phyloP scores from a whole-genome alignment of 2,888 invertebrate genomes.

The Cantharis rustica region DNA sequence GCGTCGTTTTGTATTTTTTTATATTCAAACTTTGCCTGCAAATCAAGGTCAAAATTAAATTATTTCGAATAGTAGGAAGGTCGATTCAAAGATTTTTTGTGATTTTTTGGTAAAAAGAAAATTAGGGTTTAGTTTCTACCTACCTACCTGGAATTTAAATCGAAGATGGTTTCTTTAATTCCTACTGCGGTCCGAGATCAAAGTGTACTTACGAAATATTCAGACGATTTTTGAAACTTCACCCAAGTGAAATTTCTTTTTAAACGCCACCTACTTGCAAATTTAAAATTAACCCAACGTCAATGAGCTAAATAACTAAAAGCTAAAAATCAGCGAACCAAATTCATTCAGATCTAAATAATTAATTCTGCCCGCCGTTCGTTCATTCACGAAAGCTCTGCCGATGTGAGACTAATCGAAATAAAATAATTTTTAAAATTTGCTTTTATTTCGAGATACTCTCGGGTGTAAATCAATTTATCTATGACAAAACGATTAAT shows the following conservation, averaged over 20 bases:
- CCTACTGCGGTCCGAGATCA: neutral
- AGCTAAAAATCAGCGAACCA: neutral
- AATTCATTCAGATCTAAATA: neutral
- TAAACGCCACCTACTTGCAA: neutral
- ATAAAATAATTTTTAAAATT: neutral
- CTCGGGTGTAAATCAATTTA: neutral
- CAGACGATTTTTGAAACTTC: neutral
- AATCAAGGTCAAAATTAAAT: neutral
- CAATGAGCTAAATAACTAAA: neutral
- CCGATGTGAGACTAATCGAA: neutral
- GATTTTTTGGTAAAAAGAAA: neutral
- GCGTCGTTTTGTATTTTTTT: neutral
- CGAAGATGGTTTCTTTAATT: neutral
- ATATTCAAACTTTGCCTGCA: neutral
- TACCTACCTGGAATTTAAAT: neutral
- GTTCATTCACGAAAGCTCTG: neutral
- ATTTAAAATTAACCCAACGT: neutral
- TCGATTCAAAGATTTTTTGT: neutral
- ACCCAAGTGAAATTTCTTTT: neutral
- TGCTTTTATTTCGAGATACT: neutral
- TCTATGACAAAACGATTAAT: slow-evolving; percentile 2
- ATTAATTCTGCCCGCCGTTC: neutral
- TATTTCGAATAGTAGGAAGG: neutral
- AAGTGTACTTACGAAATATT: neutral
- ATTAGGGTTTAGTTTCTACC: neutral